Percentiles rank a stretch among this genome's conserved stretches.
These are phyloP conservation scores for Trematocara zebra DNA, from an alignment of 2,113 vertebrate species.

Conservation along the genomic window DNA sequence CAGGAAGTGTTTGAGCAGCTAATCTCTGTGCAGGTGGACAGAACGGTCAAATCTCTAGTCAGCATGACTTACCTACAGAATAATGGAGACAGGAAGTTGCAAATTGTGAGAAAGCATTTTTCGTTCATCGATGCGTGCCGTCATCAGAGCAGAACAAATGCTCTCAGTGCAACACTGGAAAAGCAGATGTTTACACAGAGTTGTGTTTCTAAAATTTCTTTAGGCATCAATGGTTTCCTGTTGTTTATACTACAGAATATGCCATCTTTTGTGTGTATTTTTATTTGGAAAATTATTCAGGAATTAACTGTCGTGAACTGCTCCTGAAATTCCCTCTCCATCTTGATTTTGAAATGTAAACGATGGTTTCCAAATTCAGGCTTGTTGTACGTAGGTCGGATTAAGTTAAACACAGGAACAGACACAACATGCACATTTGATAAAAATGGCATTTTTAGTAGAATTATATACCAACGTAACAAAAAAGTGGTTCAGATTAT, in stretches of 20 bases:
- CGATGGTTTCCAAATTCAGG: not conserved
- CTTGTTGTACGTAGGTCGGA: not conserved
- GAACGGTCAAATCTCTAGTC: not conserved
- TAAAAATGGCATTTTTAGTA: not conserved
- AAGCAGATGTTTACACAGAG: not conserved
- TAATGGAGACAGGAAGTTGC: not conserved
- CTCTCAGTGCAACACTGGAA: not conserved
- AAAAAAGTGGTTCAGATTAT: not conserved
- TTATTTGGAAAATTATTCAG: not conserved
- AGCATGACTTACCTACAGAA: not conserved
- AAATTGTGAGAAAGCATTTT: not conserved
- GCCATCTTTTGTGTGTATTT: not conserved
- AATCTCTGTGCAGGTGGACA: not conserved
- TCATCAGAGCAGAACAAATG: not conserved
- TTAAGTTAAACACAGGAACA: not conserved
- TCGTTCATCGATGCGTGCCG: not conserved
- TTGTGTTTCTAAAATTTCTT: not conserved
- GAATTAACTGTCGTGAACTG: not conserved
- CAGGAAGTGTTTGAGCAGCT: not conserved
- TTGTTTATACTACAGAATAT: not conserved
- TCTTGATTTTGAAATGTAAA: not conserved
- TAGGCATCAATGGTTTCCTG: not conserved
- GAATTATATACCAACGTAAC: not conserved
- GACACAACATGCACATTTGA: not conserved
- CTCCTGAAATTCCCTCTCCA: not conserved